A percentile compares a stretch with the other conserved stretches of the same genome.
Evolutionary conservation across 1,140 invertebrate species (phyloP).

Genomic region (Procambarus clarkii): DNA sequence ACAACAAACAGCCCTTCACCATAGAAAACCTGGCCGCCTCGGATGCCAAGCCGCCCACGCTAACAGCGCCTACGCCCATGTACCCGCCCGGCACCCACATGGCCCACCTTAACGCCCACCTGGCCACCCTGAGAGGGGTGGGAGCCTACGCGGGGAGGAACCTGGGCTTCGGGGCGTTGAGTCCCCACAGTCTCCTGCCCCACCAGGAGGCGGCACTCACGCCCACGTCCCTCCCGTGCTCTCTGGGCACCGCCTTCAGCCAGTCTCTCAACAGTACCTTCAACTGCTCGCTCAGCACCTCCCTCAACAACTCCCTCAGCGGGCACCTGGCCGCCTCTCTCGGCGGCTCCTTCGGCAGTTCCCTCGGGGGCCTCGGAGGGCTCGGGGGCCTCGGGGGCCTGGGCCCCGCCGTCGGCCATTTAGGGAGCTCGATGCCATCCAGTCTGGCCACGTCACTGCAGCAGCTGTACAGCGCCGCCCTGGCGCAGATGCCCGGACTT

Average conservation of each 20-base stretch:
- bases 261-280: constrained; percentile 40
- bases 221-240: constrained; percentile 22
- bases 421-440: constrained; percentile 45
- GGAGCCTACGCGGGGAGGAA: constrained; percentile 38
- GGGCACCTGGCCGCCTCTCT: constrained; percentile 45
- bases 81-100: constrained; percentile 49
- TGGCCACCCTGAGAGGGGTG: constrained; percentile 43
- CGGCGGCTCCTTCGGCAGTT: constrained; percentile 34
- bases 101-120: constrained; percentile 58
- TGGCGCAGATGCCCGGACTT: constrained; percentile 50
- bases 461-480: constrained; percentile 63
- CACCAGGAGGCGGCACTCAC: constrained; percentile 32
- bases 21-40: constrained; percentile 59
- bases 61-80: constrained; percentile 60
- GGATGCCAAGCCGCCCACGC: constrained; percentile 60
- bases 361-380: constrained; percentile 24
- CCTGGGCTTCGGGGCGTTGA: constrained; percentile 28
- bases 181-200: constrained; percentile 9
- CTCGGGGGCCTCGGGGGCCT: constrained; percentile 37
- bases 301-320: constrained; percentile 32
- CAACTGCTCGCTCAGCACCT: constrained; percentile 42
- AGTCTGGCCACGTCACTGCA: constrained; percentile 63
- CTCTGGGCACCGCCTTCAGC: constrained; percentile 57
- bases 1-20: constrained; percentile 57
- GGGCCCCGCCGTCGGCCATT: constrained; percentile 21